phyloP scores from a whole-genome alignment of 2,113 vertebrate species.

The Mystacornis crossleyi region DNA sequence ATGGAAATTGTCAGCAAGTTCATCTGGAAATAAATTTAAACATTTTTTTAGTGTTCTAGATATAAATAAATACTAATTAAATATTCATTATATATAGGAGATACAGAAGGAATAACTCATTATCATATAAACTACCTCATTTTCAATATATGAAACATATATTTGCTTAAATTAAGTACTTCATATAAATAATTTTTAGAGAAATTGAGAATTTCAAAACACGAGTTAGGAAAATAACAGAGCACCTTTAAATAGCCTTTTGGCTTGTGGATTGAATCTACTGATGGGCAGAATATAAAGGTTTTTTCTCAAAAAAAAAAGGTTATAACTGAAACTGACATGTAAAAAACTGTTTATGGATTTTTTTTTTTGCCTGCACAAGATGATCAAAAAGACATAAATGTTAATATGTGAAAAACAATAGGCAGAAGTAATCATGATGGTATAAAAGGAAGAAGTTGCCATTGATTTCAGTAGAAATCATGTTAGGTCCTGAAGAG shows the following conservation, averaged over 20 bases:
- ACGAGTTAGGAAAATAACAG: background rate
- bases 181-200: background rate
- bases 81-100: background rate
- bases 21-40: slow-evolving; percentile 14
- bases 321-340: background rate
- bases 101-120: background rate
- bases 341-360: background rate
- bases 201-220: background rate
- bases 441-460: background rate
- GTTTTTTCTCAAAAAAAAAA: background rate
- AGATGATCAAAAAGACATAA: background rate
- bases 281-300: background rate
- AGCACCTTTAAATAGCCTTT: background rate
- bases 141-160: background rate
- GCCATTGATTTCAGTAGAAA: background rate
- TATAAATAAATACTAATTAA: background rate
- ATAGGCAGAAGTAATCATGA: background rate
- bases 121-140: slow-evolving; percentile 32
- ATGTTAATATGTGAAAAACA: background rate
- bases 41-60: background rate
- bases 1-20: background rate
- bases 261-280: background rate
- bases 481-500: background rate
- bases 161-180: background rate
- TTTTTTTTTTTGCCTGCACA: background rate